Evolutionary conservation across 2,888 invertebrate species (phyloP).

Genomic region (Sthenelais limicola): DNA sequence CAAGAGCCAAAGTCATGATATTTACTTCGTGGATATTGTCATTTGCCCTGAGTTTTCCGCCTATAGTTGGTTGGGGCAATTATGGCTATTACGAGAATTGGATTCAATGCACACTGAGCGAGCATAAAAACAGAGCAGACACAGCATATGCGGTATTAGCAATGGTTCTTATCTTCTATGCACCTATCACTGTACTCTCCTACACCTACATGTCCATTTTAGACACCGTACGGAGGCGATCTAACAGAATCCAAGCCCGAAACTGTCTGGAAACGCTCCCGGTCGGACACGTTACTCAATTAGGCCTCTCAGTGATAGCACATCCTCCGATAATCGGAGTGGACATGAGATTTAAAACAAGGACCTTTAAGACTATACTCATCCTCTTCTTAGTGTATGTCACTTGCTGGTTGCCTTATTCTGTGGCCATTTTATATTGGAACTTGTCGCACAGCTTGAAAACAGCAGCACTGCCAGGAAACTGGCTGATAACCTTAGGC

Average conservation of each 20-base stretch:
- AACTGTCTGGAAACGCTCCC: conserved; percentile 21
- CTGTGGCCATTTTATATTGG: conserved; percentile 51
- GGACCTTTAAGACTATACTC: conserved; percentile 65
- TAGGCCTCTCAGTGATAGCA: conserved; percentile 40
- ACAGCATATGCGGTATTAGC: conserved; percentile 51
- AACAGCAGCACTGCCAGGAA: conserved; percentile 44
- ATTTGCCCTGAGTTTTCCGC: conserved; percentile 52
- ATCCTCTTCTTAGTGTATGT: conserved; percentile 58
- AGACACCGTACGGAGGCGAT: conserved; percentile 55
- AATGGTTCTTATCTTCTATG: conserved; percentile 54
- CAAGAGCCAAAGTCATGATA: conserved; percentile 52
- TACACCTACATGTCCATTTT: conserved; percentile 59
- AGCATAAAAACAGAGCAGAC: conserved; percentile 41
- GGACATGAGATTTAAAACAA: conserved; percentile 62
- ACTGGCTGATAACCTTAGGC: conserved; percentile 55
- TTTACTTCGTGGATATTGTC: conserved; percentile 54
- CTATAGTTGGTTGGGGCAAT: conserved; percentile 55
- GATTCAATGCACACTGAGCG: conserved; percentile 45
- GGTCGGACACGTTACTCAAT: conserved; percentile 52
- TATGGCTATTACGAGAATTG: conserved; percentile 47
- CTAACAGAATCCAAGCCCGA: conserved; percentile 54
- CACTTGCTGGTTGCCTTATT: conserved; percentile 61
- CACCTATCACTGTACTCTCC: conserved; percentile 58
- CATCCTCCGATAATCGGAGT: conserved; percentile 47
- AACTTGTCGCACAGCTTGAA: conserved; percentile 40